phyloP scores from a whole-genome alignment of 2,797 vertebrate genomes.

The Rhynchonycteris naso region DNA sequence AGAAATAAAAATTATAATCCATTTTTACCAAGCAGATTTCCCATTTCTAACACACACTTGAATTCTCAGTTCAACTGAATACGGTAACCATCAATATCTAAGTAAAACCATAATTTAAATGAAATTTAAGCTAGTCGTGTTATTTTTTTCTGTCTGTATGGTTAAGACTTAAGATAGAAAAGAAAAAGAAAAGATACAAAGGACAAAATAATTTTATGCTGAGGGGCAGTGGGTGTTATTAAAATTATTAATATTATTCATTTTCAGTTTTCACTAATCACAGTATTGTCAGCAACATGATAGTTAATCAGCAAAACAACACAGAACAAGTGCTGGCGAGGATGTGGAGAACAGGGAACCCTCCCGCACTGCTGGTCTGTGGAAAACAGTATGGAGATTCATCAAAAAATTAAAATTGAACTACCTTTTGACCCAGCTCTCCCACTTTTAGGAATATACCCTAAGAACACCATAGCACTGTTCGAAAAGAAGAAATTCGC shows the following conservation, averaged over 20 bases:
- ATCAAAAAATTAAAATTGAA: no score
- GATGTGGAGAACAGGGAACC: no score
- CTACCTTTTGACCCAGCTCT: no score
- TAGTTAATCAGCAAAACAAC: no score
- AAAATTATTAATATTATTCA: not conserved
- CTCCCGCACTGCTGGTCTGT: no score
- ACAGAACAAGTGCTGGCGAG: no score
- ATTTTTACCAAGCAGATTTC: not conserved
- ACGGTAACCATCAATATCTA: constrained; percentile 50
- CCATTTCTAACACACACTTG: not conserved
- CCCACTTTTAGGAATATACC: no score
- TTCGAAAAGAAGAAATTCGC: no score
- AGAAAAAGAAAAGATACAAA: constrained; percentile 13
- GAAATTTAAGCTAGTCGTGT: constrained; percentile 33
- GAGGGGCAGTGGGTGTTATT: not conserved
- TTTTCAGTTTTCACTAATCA: constrained; percentile 52
- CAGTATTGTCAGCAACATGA: not conserved
- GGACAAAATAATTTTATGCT: not conserved
- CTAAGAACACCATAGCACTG: no score
- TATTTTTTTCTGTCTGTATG: not conserved
- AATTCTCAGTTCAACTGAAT: constrained; percentile 50
- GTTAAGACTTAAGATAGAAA: constrained; percentile 62
- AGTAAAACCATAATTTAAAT: constrained; percentile 59
- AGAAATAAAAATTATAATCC: constrained; percentile 66
- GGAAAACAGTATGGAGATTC: no score